Percentiles rank a stretch among this genome's conserved stretches.
Evolutionary conservation across 2,113 vertebrate species (phyloP).

Genomic region (Trachemys scripta): DNA sequence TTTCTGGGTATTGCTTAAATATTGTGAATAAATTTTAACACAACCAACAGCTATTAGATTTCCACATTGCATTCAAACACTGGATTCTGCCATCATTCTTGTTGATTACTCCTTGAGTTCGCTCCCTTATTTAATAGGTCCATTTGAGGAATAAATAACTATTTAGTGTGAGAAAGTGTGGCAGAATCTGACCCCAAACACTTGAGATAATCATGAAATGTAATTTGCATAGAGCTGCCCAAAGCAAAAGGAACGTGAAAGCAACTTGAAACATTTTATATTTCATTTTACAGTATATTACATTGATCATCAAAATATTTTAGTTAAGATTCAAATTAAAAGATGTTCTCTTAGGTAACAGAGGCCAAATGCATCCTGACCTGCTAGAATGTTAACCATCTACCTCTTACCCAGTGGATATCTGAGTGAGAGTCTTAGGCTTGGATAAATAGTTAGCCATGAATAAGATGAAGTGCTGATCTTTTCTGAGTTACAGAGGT

Average conservation of each 20-base stretch:
- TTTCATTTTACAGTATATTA: background rate
- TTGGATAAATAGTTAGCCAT: background rate
- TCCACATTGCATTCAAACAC: background rate
- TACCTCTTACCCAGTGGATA: background rate
- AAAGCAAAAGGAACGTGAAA: background rate
- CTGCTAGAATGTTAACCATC: background rate
- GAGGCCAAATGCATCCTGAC: background rate
- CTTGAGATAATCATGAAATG: background rate
- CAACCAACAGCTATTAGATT: background rate
- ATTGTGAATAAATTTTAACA: background rate
- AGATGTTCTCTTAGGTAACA: background rate
- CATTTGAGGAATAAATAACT: background rate
- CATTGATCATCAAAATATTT: background rate
- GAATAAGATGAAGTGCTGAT: background rate
- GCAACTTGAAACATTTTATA: background rate
- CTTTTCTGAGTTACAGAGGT: background rate
- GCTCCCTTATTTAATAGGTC: background rate
- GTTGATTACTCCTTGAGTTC: background rate
- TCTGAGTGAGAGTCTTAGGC: accelerated
- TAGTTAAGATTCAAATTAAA: background rate
- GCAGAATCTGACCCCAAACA: background rate
- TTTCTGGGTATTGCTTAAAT: background rate
- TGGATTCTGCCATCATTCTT: background rate
- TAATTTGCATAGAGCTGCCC: background rate
- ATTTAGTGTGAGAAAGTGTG: background rate